These are phyloP conservation scores for Sander vitreus DNA, from an alignment of 2,113 vertebrate genomes.

Conservation along the genomic window DNA sequence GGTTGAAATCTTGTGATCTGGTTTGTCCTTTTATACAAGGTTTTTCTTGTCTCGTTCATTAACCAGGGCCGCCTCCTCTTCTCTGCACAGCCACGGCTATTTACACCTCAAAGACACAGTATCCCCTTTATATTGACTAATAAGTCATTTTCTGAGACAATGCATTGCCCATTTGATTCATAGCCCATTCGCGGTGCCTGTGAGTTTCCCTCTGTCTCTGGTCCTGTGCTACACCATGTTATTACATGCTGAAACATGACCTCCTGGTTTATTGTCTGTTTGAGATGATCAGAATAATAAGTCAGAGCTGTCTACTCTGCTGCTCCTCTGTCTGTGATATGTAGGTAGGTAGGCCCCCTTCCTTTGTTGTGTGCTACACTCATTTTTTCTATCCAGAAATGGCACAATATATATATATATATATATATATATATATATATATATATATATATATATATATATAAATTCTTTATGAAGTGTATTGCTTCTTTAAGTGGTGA, in stretches of 20 bases:
- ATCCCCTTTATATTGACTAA: constrained; percentile 82
- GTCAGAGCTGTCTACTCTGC: constrained; percentile 74
- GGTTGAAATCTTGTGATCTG: constrained; percentile 87
- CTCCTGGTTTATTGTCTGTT: constrained; percentile 80
- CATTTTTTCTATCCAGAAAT: constrained; percentile 36
- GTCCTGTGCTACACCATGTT: constrained; percentile 73
- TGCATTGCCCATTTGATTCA: constrained; percentile 79
- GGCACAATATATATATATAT: constrained; percentile 7
- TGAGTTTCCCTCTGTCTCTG: constrained; percentile 65
- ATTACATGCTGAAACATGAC: constrained; percentile 79
- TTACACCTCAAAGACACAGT: constrained; percentile 80
- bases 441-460: background rate
- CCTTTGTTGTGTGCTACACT: constrained; percentile 42
- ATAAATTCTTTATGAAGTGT: background rate
- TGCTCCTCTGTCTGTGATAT: constrained; percentile 63
- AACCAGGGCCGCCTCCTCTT: constrained; percentile 67
- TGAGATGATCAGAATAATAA: constrained; percentile 84
- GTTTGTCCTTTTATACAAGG: constrained; percentile 86
- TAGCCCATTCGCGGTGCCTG: constrained; percentile 58
- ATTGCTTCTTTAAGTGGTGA: constrained; percentile 27
- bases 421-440: background rate
- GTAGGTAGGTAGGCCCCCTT: constrained; percentile 45
- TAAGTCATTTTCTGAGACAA: constrained; percentile 80
- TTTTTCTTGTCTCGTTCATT: constrained; percentile 85
- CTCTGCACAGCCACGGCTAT: constrained; percentile 67